Evolutionary conservation across 2,113 vertebrate genomes (phyloP), one percentile per base, ranked within the genome.

Genomic region (Sapayoa aenigma): DNA sequence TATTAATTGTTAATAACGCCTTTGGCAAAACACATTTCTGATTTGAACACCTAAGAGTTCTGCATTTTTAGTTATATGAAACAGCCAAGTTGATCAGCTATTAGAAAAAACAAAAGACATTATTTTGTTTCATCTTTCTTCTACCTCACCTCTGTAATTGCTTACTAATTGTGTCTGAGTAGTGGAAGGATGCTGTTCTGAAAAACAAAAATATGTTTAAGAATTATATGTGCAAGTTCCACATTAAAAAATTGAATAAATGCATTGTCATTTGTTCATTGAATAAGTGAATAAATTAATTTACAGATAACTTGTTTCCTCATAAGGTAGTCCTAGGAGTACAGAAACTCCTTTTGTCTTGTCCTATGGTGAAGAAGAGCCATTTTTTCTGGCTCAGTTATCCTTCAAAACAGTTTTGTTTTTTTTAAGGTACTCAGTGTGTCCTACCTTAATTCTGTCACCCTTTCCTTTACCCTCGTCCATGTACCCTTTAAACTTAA

Each of bases 1-100:
- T 98, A 98, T 98, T 98, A 98, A 98, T 98, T 98, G 98, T 98
- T 98, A 98, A 98, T 98, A 98, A 98, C 97, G 98, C 98, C 98
- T 98, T 98, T 98, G 97, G 96, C 95, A 96, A 98, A 97, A 97
- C 91, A 96, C 89, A 86, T 95, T 98, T 97, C 93, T 97, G 88
- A 97, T 97, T 96, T 96, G 95, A 97, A 97, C 97, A 98, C 96
- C 96, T 97, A 97, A 92, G 85, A 39, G 68, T 96, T 97, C 97
- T 97, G 86, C 88, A 85, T 95, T 97, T 97, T 96, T 90, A 59
- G 74, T 97, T 92, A 74, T 62, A 90, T 95, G 91, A 95, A 97
- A 91, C 85, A 92, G 81, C 75, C 82, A 90, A 93, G 94, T 94
- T 96, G 93, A 87, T 96, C 93, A 93, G 82, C 82, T 88, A 63